Conservation (phyloP, 1,140 invertebrate species). For the Bactericera cockerelli region DNA sequence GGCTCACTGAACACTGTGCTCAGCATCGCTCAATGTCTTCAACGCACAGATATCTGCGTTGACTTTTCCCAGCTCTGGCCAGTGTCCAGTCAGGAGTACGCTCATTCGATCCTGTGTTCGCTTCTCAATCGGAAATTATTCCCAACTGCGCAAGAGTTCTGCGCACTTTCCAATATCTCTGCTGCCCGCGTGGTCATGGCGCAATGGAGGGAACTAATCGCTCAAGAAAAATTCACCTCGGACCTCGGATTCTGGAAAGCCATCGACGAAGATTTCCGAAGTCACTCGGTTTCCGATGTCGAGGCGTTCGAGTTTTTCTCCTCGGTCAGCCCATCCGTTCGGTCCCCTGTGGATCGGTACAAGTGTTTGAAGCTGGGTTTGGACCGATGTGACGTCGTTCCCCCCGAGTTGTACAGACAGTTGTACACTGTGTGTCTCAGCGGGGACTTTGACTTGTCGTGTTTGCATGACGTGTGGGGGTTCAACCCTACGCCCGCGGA, state of each 20-base stretch:
- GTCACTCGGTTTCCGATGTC: not conserved
- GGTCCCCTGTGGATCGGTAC: not conserved
- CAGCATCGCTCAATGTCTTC: not conserved
- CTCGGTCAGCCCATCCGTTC: not conserved
- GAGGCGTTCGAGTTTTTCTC: not conserved
- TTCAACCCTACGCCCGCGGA: not conserved
- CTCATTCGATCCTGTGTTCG: not conserved
- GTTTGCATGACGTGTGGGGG: not conserved
- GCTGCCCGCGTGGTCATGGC: not conserved
- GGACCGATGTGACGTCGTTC: not conserved
- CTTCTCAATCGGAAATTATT: not conserved
- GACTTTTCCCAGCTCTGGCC: not conserved
- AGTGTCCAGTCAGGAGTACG: not conserved
- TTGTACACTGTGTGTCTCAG: not conserved
- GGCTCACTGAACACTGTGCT: not conserved
- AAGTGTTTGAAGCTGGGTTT: not conserved
- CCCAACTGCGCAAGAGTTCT: not conserved
- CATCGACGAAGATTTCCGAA: slow-evolving; percentile 1
- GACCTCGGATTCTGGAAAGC: not conserved
- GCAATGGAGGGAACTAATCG: not conserved
- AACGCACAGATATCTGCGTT: not conserved
- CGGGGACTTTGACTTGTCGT: not conserved
- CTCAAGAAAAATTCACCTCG: not conserved
- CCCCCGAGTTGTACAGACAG: not conserved
- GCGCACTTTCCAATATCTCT: not conserved